Evolutionary conservation across 2,113 vertebrate species (phyloP), one percentile per base, ranked within the genome.

Genomic region (Brachyhypopomus gauderio): DNA sequence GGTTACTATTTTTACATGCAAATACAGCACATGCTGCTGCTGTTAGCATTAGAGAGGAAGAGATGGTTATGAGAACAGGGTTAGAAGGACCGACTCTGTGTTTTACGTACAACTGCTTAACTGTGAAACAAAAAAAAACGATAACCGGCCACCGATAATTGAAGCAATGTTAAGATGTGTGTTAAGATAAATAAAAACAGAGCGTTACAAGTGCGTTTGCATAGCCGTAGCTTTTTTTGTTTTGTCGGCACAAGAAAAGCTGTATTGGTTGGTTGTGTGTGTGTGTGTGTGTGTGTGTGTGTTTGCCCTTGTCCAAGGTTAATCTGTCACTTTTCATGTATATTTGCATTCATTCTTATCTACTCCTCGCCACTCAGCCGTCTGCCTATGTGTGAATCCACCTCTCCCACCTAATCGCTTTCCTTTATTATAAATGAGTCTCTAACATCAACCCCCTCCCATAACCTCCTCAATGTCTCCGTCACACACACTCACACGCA

Each of bases 321-420:
- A 93, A 93, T 92, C 92, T 93, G 92, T 91, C 92, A 91, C 90
- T 91, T 89, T 91, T 84, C 80, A 86, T 90, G 89, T 88, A 90
- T 91, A 93, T 94, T 94, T 92, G 91, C 92, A 93, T 93, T 89
- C 85, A 87, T 91, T 92, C 91, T 92, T 93, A 93, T 93, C 92
- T 93, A 89, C 87, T 84, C 87, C 86, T 85, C 88, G 52, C 87
- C 93, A 91, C 91, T 93, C 92, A 89, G 80, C 88, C 79, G 80
- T 82, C 88, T 85, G 90, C 88, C 88, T 91, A 84, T 91, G 85
- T 85, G 86, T 69, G 88, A 81, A 84, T 86, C 83, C 83, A 82
- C 88, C 85, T 88, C 89, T 91, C 86, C 76, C 82, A 90, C 90
- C 84, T 92, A 92, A 94, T 93, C 87, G 85, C 85, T 90, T 93